Percentiles rank a stretch among this genome's conserved stretches.
phyloP scores from a whole-genome alignment of 2,113 vertebrate species.

The Hippolais icterina region DNA sequence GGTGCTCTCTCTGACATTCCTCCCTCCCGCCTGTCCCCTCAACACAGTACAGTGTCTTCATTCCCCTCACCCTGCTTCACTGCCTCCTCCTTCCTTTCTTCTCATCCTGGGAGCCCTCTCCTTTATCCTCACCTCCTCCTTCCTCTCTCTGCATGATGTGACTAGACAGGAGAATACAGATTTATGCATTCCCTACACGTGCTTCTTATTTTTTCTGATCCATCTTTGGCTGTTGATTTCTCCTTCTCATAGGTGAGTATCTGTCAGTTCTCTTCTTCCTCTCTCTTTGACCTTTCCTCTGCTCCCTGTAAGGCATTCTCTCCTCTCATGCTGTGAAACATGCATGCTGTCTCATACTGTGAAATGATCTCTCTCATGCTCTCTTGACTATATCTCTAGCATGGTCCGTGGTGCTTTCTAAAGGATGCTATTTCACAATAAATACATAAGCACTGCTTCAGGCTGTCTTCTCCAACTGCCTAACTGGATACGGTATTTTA shows the following conservation, averaged over 20 bases:
- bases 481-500: neutral
- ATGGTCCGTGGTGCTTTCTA: neutral
- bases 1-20: neutral
- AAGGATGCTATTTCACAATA: slow-evolving; percentile 16
- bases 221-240: slow-evolving; percentile 29
- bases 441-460: neutral
- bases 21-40: neutral
- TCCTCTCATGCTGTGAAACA: slow-evolving; percentile 13
- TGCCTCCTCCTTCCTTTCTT: slow-evolving; percentile 7
- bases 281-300: slow-evolving; percentile 35
- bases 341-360: slow-evolving; percentile 15
- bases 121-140: slow-evolving; percentile 9
- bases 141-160: neutral
- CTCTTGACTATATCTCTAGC: neutral
- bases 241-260: slow-evolving; percentile 1
- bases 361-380: slow-evolving; percentile 4
- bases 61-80: neutral
- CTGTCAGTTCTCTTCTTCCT: slow-evolving; percentile 5
- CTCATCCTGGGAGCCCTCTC: neutral
- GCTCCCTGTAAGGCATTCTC: slow-evolving; percentile 1
- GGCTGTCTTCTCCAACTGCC: neutral
- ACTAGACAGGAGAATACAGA: slow-evolving; percentile 6
- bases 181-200: neutral
- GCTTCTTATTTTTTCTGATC: neutral
- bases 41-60: neutral